Base-by-base conservation (phyloP, 2,888 invertebrate genomes). In the Leptinotarsa tumamoca region DNA sequence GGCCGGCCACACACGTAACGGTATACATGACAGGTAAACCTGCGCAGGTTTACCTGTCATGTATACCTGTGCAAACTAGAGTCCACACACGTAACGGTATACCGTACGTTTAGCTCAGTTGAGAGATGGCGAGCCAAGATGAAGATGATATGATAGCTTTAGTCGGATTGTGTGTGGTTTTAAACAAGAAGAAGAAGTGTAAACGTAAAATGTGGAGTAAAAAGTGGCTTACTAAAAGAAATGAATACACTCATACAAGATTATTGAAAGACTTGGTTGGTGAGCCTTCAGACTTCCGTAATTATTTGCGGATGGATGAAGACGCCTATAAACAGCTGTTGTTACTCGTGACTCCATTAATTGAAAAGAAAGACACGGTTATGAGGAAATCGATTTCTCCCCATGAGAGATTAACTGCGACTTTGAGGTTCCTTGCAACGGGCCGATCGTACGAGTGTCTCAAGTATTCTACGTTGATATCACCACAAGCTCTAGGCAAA, bases 391-490 rank as follows among this genome's bases (percentile, higher is more conserved):
- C 27, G 27, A 27, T 27, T 75, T 27, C 27, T 27, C 27, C 27
- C 5, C 5, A 27, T 27, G 27, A 27, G 27, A 27, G 27, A 27
- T 27, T 82, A 52, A 71, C 78, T 68, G 81, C 80, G 50, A 81
- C 81, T 33, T 78, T 82, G 58, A 72, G 82, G 76, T 82, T 80
- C 77, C 73, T 82, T 66, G 81, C 79, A 33, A 81, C 82, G 66
- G 82, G 84, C 56, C 78, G 81, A 56, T 80, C 75, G 33, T 84
- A 81, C 72, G 80, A 85, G 78, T 76, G 79, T 71, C 78, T 83
- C 21, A 81, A 85, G 73, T 83, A 77, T 79, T 77, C 82, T 67
- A 80, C 81, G 18, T 78, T 79, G n/a, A 85, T 84, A 69, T 83
- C 83, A 70, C 78, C 82, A 61, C 83, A 83, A 79, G 78, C 81